Evolutionary conservation across 2,797 vertebrate genomes (phyloP).

Genomic region (Ctenosaura bakeri): DNA sequence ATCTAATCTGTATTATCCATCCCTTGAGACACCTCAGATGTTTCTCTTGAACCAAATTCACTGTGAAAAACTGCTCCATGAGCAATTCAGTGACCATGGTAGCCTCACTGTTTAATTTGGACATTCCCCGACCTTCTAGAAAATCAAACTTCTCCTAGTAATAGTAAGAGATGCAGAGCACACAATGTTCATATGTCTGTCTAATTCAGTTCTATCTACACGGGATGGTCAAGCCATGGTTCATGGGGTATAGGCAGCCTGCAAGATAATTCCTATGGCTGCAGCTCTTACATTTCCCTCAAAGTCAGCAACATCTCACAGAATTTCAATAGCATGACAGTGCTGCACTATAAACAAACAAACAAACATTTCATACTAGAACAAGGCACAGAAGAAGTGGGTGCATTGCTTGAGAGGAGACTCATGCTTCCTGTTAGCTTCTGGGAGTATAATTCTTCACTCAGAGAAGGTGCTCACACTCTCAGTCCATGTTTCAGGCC

Average conservation of each 20-base stretch:
- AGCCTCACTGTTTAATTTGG: too few species aligned
- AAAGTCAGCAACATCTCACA: background rate
- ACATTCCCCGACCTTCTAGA: background rate
- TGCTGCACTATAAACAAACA: too few species aligned
- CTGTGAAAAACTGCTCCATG: too few species aligned
- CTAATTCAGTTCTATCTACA: background rate
- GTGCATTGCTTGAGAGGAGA: background rate
- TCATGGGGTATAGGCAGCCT: too few species aligned
- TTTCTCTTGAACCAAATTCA: too few species aligned
- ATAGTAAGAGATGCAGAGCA: background rate
- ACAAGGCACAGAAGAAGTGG: background rate
- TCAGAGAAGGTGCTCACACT: background rate
- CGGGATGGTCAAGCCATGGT: too few species aligned
- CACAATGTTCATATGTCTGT: background rate
- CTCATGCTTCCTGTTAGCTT: background rate
- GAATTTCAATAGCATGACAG: too few species aligned
- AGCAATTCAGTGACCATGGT: too few species aligned
- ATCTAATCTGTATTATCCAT: too few species aligned
- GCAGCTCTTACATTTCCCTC: background rate
- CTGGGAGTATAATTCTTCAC: too few species aligned
- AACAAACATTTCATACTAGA: background rate
- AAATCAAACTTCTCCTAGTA: background rate
- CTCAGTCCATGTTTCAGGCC: background rate
- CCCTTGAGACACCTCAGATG: too few species aligned
- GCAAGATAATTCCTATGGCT: background rate